Evolutionary conservation across 1,140 invertebrate genomes (phyloP), one percentile per base, ranked within the genome.

Genomic region (Meloidogyne floridensis): DNA sequence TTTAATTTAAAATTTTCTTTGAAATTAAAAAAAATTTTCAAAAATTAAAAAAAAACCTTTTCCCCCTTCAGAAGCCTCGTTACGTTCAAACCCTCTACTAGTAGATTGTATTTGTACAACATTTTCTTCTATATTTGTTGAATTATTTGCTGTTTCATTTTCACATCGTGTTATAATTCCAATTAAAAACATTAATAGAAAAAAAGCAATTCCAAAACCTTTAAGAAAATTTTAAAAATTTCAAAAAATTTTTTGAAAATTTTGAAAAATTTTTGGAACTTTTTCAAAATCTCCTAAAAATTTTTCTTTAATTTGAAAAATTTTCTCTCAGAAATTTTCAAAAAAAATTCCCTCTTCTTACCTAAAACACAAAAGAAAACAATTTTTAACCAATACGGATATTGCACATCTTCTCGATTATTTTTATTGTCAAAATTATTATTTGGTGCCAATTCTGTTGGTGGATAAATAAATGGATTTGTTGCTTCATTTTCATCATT

Each of bases 141-240:
- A 2, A n/a, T 5, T 65, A 7, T 4, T 59, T 15, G 11, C n/a
- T 65, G 59, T 65, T 6, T 15, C 59, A 65, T 65, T 65, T 18
- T 65, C 59, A 54, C 72, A 74, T 1, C 72, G 43, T 15, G 13
- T 54, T 54, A 74, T 54, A 47, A 74, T 15, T 3, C 72, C 72
- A 54, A 74, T 32, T 47, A 74, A 54, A 4, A 74, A 18, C 72
- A 74, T 74, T 54, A 74, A 54, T n/a, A 74, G n/a, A 74, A 74
- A 74, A 7, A 74, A 74, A 18, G 43, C 18, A 54, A 74, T 20
- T 54, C 72, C 72, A 74, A 54, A 51, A 18, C 72, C 72, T 74
- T 47, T n/a, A 73, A 73, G 13, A 53, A 43, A 73, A 13, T 53
- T 73, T 53, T 73, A 2, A 47, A 47, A 6, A n/a, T 74, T 18